A percentile compares a stretch with the other conserved stretches of the same genome.
Conservation (phyloP, 2,888 invertebrate species). For the Eutolmus rufibarbis region DNA sequence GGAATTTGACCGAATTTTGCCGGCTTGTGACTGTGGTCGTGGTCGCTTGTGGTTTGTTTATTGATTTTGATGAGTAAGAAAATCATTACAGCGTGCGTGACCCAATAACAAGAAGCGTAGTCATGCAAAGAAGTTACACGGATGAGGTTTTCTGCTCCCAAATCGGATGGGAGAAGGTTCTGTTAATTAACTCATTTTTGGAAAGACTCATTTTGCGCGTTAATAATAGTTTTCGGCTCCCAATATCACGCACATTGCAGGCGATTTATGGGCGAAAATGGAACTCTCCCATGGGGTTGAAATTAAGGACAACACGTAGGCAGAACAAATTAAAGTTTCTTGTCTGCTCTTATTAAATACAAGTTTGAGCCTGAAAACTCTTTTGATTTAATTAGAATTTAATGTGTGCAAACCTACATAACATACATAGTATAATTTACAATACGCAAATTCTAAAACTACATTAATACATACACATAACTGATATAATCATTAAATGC, state of each 20-base stretch:
- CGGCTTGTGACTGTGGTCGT: constrained; percentile 16
- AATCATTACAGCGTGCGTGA: not conserved
- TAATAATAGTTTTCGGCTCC: not conserved
- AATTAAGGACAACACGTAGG: not conserved
- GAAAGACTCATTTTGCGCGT: not conserved
- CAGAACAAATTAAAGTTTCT: not conserved
- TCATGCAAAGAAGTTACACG: not conserved
- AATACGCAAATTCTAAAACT: too few species aligned
- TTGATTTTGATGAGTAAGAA: constrained; percentile 11
- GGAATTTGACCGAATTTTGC: constrained; percentile 15
- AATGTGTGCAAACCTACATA: too few species aligned
- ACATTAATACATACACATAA: too few species aligned
- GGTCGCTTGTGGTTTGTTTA: not conserved
- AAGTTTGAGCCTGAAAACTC: too few species aligned
- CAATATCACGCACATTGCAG: not conserved
- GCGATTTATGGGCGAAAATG: not conserved
- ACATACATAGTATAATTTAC: too few species aligned
- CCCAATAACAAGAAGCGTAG: not conserved
- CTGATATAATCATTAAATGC: too few species aligned
- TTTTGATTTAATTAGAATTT: too few species aligned
- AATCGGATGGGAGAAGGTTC: not conserved
- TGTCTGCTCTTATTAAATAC: too few species aligned
- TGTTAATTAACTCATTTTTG: not conserved
- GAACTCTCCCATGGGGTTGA: not conserved
- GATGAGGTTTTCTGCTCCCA: not conserved